A percentile compares a stretch with the other conserved stretches of the same genome.
These are phyloP conservation scores for Chesias legatella DNA, from an alignment of 2,888 invertebrate genomes.

Conservation along the genomic window DNA sequence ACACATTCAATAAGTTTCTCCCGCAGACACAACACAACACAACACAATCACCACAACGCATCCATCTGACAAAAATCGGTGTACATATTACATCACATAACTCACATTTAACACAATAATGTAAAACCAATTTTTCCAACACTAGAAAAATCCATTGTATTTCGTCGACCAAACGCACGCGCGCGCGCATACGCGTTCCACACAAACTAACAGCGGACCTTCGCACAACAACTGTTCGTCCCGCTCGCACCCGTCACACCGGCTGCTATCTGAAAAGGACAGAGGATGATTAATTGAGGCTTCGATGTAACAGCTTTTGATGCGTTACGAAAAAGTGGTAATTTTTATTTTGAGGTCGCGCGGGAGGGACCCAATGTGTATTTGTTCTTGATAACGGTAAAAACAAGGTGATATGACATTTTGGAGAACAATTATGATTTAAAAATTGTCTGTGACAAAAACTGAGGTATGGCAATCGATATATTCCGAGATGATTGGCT, in stretches of 20 bases:
- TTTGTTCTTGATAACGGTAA: constrained; percentile 26
- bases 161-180: constrained; percentile 5
- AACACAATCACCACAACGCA: constrained; percentile 1
- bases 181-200: constrained; percentile 33
- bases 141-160: constrained; percentile 3
- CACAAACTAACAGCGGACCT: constrained; percentile 26
- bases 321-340: constrained; percentile 32
- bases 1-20: constrained; percentile 36
- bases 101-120: constrained; percentile 4
- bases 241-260: constrained; percentile 16
- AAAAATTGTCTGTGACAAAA: constrained; percentile 6
- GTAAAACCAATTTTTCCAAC: neutral
- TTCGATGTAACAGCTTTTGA: constrained; percentile 30
- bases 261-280: constrained; percentile 34
- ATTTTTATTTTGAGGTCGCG: constrained; percentile 27
- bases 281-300: constrained; percentile 35
- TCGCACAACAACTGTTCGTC: constrained; percentile 25
- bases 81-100: constrained; percentile 5
- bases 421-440: constrained; percentile 13
- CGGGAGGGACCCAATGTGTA: constrained; percentile 11
- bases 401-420: constrained; percentile 23
- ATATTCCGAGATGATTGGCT: constrained; percentile 1
- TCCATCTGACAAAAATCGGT: constrained; percentile 24
- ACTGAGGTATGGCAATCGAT: constrained; percentile 4
- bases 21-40: constrained; percentile 16